Percentiles rank a stretch among this genome's conserved stretches.
These are phyloP conservation scores for Ia io DNA, from an alignment of 2,113 vertebrate species.

Conservation along the genomic window DNA sequence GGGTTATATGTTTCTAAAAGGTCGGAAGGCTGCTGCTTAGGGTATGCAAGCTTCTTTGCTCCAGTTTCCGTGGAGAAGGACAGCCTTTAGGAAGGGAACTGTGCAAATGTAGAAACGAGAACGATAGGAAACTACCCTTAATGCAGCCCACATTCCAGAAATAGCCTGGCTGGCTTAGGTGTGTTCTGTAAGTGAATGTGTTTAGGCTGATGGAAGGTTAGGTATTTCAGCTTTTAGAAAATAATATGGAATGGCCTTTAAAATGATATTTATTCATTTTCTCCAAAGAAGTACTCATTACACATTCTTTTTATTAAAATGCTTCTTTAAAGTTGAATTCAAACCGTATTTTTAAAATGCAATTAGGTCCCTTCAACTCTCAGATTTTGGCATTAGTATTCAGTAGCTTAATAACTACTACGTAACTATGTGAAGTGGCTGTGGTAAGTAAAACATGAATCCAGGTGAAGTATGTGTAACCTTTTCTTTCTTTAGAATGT, in stretches of 20 bases:
- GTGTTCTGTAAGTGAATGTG: not conserved
- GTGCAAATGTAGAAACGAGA: not conserved
- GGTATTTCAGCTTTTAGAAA: not conserved
- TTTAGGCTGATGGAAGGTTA: not conserved
- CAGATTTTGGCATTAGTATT: constrained; percentile 40
- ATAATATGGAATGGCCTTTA: not conserved
- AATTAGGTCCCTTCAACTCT: not conserved
- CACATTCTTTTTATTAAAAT: constrained; percentile 20
- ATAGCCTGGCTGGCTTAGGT: not conserved
- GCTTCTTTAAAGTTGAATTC: constrained; percentile 14
- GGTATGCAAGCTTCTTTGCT: not conserved
- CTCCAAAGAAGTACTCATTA: constrained; percentile 34
- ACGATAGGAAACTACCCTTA: not conserved
- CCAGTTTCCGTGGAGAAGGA: not conserved
- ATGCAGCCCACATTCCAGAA: not conserved
- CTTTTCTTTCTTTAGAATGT: constrained; percentile 12
- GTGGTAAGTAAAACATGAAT: constrained; percentile 33
- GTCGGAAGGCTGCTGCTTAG: not conserved
- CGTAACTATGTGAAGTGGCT: not conserved
- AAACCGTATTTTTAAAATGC: not conserved
- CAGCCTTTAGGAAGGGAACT: not conserved
- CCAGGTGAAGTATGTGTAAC: not conserved
- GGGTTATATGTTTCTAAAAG: not conserved
- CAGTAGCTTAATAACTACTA: not conserved
- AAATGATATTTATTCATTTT: constrained; percentile 9